phyloP scores from a whole-genome alignment of 2,888 invertebrate genomes.

The Pristionchus arcanus region DNA sequence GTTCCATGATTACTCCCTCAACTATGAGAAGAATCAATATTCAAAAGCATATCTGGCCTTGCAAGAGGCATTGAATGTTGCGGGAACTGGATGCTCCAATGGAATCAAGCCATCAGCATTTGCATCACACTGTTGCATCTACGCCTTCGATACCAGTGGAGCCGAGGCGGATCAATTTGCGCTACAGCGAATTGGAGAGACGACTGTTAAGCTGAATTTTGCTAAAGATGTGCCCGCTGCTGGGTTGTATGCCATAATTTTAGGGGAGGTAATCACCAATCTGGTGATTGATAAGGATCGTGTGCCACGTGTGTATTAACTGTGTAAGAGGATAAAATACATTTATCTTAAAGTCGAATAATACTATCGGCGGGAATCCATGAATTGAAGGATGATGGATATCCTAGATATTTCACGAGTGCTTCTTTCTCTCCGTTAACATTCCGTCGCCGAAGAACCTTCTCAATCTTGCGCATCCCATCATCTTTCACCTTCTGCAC shows the following conservation, averaged over 20 bases:
- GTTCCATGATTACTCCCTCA: neutral
- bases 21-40: neutral
- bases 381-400: neutral
- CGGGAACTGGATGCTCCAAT: neutral
- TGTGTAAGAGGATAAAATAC: neutral
- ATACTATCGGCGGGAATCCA: constrained; percentile 2
- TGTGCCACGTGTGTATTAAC: neutral
- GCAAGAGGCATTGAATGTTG: neutral
- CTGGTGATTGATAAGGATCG: neutral
- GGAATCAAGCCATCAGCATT: neutral
- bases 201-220: neutral
- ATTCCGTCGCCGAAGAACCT: neutral
- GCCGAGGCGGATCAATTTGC: constrained; percentile 14
- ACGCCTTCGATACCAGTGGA: neutral
- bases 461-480: neutral
- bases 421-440: neutral
- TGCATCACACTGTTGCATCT: neutral
- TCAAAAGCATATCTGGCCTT: constrained; percentile 2
- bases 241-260: neutral
- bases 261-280: constrained; percentile 25
- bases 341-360: neutral
- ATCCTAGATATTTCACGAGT: neutral
- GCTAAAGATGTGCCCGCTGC: neutral
- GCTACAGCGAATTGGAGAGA: constrained; percentile 9
- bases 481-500: neutral